These are phyloP conservation scores for Thripadectes ignobilis DNA, from an alignment of 2,797 vertebrate genomes.

Conservation along the genomic window DNA sequence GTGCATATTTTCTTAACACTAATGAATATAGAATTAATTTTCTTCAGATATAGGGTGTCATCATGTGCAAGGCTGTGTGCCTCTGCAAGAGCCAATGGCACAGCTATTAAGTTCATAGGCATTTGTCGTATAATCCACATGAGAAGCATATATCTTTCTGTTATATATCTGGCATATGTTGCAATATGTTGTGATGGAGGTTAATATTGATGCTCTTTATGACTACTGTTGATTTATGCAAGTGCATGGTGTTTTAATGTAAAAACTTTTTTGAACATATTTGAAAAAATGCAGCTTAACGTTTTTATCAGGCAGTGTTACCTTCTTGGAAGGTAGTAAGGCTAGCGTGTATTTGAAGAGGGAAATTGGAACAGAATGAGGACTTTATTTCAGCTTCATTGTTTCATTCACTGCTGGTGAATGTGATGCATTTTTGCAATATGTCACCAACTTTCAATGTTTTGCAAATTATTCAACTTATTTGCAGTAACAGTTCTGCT, in stretches of 20 bases:
- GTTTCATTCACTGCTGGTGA: slow-evolving; percentile 1
- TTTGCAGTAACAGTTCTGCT: slow-evolving; percentile 33
- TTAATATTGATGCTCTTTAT: neutral
- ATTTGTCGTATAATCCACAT: neutral
- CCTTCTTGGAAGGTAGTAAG: neutral
- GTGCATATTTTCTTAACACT: neutral
- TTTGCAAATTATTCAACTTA: slow-evolving; percentile 43
- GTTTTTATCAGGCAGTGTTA: neutral
- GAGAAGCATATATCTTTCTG: neutral
- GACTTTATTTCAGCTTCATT: slow-evolving; percentile 23
- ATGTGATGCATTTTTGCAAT: neutral
- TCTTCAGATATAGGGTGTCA: neutral
- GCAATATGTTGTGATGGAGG: neutral
- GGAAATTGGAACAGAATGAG: neutral
- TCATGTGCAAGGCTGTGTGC: neutral
- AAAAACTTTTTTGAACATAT: neutral
- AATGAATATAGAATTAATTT: neutral
- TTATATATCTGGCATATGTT: neutral
- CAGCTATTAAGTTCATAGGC: neutral
- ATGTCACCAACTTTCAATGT: slow-evolving; percentile 28
- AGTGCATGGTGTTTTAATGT: neutral
- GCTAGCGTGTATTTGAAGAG: neutral
- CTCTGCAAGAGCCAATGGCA: neutral
- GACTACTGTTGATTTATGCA: neutral
- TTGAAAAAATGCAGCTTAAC: neutral